Conservation (phyloP, 37 sponge, comb jelly and placozoan genomes). For the Theonella swinhoei region DNA sequence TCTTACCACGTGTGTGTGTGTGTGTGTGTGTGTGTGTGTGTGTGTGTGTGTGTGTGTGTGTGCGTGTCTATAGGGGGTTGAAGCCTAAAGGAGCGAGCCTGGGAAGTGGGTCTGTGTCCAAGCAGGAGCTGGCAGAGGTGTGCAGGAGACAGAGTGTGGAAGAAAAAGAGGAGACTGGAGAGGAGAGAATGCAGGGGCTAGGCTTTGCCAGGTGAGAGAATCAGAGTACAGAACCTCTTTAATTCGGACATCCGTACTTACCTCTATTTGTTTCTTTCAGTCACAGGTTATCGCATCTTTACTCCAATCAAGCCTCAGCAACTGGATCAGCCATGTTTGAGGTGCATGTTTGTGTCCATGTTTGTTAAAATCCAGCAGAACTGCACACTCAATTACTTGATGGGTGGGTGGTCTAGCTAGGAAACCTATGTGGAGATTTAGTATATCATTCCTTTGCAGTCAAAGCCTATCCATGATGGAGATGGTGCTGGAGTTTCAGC, state of each 20-base stretch:
- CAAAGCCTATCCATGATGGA: too few species aligned
- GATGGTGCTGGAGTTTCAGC: too few species aligned
- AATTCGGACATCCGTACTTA: too few species aligned
- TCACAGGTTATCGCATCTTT: not conserved
- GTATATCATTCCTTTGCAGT: too few species aligned
- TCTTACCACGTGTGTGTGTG: too few species aligned
- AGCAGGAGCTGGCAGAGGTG: slow-evolving; percentile 73
- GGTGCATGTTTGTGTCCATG: not conserved
- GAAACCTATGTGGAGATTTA: too few species aligned
- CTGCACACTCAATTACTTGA: too few species aligned
- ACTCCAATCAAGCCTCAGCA: not conserved
- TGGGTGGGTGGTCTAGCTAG: too few species aligned
- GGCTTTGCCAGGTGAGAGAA: slow-evolving; percentile 59
- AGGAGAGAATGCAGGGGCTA: slow-evolving; percentile 71
- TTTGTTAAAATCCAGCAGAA: not conserved
- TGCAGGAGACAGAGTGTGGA: slow-evolving; percentile 43
- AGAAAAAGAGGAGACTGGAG: slow-evolving; percentile 38
- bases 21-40: slow-evolving; percentile 55
- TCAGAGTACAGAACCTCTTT: not conserved
- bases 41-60: slow-evolving; percentile 49
- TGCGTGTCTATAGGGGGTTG: slow-evolving; percentile 27
- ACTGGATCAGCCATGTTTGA: not conserved
- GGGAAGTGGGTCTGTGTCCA: slow-evolving; percentile 11
- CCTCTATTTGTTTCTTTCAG: not conserved
- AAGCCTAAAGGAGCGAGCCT: slow-evolving; percentile 20